These are phyloP conservation scores for Callaeas wilsoni DNA, from an alignment of 2,113 vertebrate species.

Conservation along the genomic window DNA sequence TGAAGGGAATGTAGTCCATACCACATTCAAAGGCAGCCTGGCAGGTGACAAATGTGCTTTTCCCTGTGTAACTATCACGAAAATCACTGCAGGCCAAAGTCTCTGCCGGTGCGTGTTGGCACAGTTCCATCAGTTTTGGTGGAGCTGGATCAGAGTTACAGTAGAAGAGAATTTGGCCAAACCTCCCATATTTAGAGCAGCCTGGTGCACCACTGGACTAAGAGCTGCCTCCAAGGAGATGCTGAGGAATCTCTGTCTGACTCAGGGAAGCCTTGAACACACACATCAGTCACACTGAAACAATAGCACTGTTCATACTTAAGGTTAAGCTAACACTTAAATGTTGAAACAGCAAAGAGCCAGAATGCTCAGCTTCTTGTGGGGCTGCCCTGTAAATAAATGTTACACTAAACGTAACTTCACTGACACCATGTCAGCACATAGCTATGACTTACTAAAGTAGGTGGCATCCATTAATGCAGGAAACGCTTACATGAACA, in stretches of 20 bases:
- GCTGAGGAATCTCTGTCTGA: not conserved
- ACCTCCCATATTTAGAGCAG: not conserved
- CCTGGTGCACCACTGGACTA: not conserved
- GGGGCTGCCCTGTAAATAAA: not conserved
- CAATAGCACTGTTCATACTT: not conserved
- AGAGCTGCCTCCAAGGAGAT: not conserved
- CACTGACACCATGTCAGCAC: not conserved
- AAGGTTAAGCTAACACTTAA: constrained; percentile 1
- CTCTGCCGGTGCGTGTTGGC: not conserved
- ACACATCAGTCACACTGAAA: not conserved
- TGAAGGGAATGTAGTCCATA: not conserved
- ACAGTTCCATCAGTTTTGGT: not conserved
- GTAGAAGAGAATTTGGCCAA: not conserved
- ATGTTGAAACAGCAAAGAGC: not conserved
- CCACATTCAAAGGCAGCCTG: not conserved
- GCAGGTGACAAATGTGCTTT: not conserved
- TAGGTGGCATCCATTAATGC: not conserved
- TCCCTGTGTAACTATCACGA: not conserved
- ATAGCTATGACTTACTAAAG: not conserved
- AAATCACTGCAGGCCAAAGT: not conserved
- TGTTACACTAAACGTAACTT: not conserved
- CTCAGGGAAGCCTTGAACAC: not conserved
- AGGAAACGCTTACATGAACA: not conserved
- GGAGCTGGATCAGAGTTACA: not conserved
- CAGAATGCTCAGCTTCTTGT: not conserved